Base-by-base conservation (phyloP, 1,140 invertebrate genomes). In the Alviniconcha marisindica region DNA sequence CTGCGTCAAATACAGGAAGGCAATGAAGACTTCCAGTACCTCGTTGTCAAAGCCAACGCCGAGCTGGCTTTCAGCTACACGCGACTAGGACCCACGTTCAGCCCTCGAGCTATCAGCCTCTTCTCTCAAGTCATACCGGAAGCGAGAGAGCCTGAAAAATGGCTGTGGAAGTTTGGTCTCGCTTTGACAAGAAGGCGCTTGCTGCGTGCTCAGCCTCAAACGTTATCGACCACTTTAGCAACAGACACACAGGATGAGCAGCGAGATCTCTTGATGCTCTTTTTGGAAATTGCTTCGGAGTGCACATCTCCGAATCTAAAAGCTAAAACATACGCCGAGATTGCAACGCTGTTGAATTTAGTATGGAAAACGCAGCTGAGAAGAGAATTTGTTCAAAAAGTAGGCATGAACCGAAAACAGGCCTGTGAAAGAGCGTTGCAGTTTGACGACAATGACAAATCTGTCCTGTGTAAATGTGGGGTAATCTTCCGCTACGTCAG, bases 1-100 rank as follows among this genome's bases (percentile, higher is more conserved):
- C 42, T 77, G 31, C 18, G 12, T 28, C 4, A 31, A 24, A 28
- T 77, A 1, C 10, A 77, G 74, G 31, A 0, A 54, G 21, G 51
- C 5, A 33, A 66, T 5, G 2, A n/a, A 2, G 74, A 77, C 18
- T 77, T 77, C 51, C 31, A n/a, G 15, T 77, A 77, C 42, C 14
- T 77, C 21, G 2, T 77, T 3, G 31, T 48, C 10, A 51, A 54
- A 77, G 74, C 74, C 31, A 51, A 77, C 48, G 74, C 42, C 10
- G 74, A 77, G 51, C 21, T 77, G n/a, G 74, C 74, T 18, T 77
- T 77, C 14, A 77, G 74, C 42, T 77, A 54, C 33, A 77, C 74
- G 4, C 74, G 74, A 21, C n/a, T 77, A 33, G 74, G 74, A 5
- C 44, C 44, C 2, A 21, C 2, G 18, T 77, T 77, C 31, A n/a